Evolutionary conservation across 1,140 invertebrate species (phyloP).

Genomic region (Bombyx mandarina): DNA sequence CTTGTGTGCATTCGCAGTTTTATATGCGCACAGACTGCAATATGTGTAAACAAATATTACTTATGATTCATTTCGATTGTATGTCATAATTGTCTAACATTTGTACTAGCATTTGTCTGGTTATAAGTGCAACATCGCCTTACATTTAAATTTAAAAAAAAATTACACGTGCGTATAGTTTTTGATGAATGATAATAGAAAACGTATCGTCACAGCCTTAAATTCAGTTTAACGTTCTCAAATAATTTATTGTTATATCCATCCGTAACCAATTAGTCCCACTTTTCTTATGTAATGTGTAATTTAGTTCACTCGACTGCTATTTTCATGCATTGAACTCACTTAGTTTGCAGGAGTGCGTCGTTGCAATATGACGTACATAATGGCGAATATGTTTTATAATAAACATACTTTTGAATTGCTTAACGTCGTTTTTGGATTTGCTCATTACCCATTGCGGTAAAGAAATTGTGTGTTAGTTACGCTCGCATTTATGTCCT

Average conservation of each 20-base stretch:
- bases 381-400: conserved; percentile 20
- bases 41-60: too few species aligned
- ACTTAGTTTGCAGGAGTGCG: conserved; percentile 13
- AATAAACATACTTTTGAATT: conserved; percentile 16
- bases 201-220: background rate
- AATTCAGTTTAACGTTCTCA: background rate
- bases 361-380: conserved; percentile 17
- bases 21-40: too few species aligned
- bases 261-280: conserved; percentile 24
- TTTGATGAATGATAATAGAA: background rate
- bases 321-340: conserved; percentile 19
- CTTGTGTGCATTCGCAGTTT: too few species aligned
- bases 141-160: too few species aligned
- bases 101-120: too few species aligned
- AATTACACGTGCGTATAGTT: too few species aligned
- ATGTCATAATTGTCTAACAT: too few species aligned
- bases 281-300: conserved; percentile 20
- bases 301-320: conserved; percentile 24
- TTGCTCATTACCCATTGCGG: conserved; percentile 28
- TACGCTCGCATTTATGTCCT: conserved; percentile 57
- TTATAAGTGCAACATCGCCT: too few species aligned
- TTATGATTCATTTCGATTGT: too few species aligned
- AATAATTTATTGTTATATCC: conserved; percentile 11
- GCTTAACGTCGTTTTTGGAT: conserved; percentile 45
- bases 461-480: conserved; percentile 45